Evolutionary conservation across 2,888 invertebrate species (phyloP).

Genomic region (Perizoma affinitatum): DNA sequence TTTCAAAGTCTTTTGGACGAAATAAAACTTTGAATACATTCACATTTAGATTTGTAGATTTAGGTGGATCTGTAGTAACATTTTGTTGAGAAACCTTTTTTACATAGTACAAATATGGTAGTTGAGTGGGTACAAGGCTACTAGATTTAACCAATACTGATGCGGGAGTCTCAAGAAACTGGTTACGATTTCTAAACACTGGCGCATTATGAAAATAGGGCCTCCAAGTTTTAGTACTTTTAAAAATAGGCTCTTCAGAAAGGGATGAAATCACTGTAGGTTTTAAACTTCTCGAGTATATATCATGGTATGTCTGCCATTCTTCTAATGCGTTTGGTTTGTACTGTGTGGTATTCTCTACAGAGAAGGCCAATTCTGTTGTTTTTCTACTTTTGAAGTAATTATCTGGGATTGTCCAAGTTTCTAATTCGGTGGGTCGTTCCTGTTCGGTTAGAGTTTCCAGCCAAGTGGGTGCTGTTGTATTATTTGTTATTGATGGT

Average conservation of each 20-base stretch:
- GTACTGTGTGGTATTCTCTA: neutral
- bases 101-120: neutral
- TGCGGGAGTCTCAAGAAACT: neutral
- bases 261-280: neutral
- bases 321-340: neutral
- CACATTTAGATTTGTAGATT: neutral
- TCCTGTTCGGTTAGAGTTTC: neutral
- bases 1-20: slow-evolving; percentile 9
- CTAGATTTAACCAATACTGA: neutral
- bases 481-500: neutral
- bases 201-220: slow-evolving; percentile 21
- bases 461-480: neutral
- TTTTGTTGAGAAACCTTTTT: slow-evolving; percentile 6
- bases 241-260: neutral
- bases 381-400: no score
- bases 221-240: slow-evolving; percentile 18
- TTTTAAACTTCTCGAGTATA: neutral
- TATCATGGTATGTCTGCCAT: neutral
- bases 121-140: neutral
- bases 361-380: no score
- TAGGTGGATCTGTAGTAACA: neutral
- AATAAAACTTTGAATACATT: slow-evolving; percentile 5
- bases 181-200: slow-evolving; percentile 1
- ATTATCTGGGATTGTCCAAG: no score
- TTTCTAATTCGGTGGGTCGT: no score